A percentile compares a stretch with the other conserved stretches of the same genome.
These are phyloP conservation scores for Rhopilema esculentum DNA, from an alignment of 30 jellyfish, hydroid and myxozoan genomes.

Conservation along the genomic window DNA sequence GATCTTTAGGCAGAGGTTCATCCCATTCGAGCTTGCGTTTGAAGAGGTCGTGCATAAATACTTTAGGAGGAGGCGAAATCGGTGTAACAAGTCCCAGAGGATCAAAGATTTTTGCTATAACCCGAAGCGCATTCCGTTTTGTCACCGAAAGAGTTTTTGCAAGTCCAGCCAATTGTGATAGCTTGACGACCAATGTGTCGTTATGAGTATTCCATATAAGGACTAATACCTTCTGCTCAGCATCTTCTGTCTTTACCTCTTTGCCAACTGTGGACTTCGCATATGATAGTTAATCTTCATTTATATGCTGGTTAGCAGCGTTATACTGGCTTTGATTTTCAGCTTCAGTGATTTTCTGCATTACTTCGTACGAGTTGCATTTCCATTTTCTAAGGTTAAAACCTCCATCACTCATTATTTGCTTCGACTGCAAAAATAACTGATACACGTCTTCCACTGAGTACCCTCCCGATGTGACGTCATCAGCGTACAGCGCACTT, in stretches of 20 bases:
- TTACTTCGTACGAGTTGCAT: too few species aligned
- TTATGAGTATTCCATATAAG: neutral
- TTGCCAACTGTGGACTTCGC: neutral
- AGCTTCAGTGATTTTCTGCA: too few species aligned
- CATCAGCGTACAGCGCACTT: too few species aligned
- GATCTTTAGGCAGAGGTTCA: conserved; percentile 4
- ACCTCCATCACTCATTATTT: too few species aligned
- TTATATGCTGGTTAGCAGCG: too few species aligned
- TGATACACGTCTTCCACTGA: too few species aligned
- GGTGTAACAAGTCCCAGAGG: conserved; percentile 32
- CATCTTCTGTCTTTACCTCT: neutral
- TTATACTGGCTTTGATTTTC: too few species aligned
- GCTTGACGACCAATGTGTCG: neutral
- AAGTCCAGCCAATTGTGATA: neutral
- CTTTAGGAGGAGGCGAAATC: neutral
- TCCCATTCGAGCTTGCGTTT: neutral
- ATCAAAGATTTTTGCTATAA: conserved; percentile 14
- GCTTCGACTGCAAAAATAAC: too few species aligned
- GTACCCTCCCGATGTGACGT: too few species aligned
- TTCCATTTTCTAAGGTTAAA: too few species aligned
- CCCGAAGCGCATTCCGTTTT: neutral
- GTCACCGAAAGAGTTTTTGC: neutral
- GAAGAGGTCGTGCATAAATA: conserved; percentile 1
- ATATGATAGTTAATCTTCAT: neutral
- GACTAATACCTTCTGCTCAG: neutral